Evolutionary conservation across 2,113 vertebrate genomes (phyloP).

Genomic region (Octodon degus): DNA sequence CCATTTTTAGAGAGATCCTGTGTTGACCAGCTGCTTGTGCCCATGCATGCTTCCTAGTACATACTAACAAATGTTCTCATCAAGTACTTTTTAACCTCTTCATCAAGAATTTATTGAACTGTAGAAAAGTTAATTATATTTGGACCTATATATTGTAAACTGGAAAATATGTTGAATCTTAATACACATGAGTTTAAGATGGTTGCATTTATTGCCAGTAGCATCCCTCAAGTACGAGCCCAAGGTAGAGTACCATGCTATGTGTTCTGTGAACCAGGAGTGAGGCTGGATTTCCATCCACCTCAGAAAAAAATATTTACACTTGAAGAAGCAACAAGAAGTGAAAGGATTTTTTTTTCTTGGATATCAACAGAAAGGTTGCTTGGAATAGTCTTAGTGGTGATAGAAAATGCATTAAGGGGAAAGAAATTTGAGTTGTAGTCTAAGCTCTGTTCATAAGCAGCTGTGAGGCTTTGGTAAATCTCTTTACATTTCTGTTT

Average conservation of each 20-base stretch:
- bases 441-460: not conserved
- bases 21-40: not conserved
- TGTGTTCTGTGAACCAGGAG: not conserved
- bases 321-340: not conserved
- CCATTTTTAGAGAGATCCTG: not conserved
- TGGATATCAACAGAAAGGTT: not conserved
- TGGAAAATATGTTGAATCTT: constrained; percentile 61
- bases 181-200: not conserved
- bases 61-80: not conserved
- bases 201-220: not conserved
- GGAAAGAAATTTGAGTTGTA: not conserved
- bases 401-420: not conserved
- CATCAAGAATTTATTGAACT: constrained; percentile 62
- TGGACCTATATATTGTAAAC: constrained; percentile 69
- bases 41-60: not conserved
- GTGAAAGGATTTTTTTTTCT: not conserved
- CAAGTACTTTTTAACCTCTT: constrained; percentile 15
- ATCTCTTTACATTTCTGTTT: constrained; percentile 35
- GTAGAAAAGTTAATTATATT: constrained; percentile 63
- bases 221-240: not conserved
- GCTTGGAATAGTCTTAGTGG: not conserved
- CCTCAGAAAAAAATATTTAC: constrained; percentile 18
- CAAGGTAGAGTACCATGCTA: not conserved
- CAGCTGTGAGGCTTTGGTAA: constrained; percentile 15
- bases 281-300: not conserved